Base-by-base conservation (phyloP, 1,140 invertebrate genomes). In the Lordiphosa stackelbergi region DNA sequence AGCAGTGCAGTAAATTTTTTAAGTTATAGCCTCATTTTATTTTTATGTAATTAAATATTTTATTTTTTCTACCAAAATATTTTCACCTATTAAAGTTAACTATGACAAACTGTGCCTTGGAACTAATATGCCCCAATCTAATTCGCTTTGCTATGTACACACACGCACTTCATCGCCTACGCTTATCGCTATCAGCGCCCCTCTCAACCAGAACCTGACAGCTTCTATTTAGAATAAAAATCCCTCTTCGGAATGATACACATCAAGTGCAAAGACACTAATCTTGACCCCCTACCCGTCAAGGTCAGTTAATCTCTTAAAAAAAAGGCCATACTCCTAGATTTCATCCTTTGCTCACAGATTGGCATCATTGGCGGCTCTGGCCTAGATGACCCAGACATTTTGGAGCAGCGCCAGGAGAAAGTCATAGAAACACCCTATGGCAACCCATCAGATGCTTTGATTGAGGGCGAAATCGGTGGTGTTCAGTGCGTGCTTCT, bases 281-380 rank as follows among this genome's bases (percentile, higher is more conserved):
- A 86, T 69, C 56, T 86, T 9, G 85, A 79, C 4, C 84, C 84
- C 1, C 51, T 86, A 41, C 66, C 84, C 19, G 69, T 86, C 19
- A 86, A 86, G 63, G 84, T 86, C 35, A 69, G 61, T 31, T 6
- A 7, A 36, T 40, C 24, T 16, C 19, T 7, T 41, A n/a, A 19
- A 31, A 34, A 2, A 38, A 60, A 22, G 4, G 5, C 1, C 1
- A 13, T 0, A 41, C 7, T 16, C 7, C 28, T 4, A 31, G 6
- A 8, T 8, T 49, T 37, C 1, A 11, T 52, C 11, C 4, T 11
- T 0, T 5, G 22, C 12, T 24, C n/a, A 5, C 28, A 98, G 95
- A 92, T 99, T 81, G 97, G 96, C 52, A 97, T 99, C 37, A 98
- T 99, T 88, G 96, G 97, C 13, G 97, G 97, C 0, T 95, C 96